Conservation (phyloP, 1,140 invertebrate species). For the Callitettix versicolor region DNA sequence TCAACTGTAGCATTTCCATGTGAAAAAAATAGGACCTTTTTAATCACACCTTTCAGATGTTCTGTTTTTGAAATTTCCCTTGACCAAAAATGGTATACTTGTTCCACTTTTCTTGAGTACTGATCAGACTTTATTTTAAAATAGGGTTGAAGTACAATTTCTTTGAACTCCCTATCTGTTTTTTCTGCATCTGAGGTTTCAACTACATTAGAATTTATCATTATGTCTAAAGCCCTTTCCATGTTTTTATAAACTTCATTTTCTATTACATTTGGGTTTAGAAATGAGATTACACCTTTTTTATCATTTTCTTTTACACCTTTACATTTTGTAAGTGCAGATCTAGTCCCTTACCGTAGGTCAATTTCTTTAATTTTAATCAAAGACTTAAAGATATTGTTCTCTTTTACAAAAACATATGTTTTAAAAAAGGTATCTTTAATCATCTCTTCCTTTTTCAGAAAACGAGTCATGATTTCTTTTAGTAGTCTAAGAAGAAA, state of each 20-base stretch:
- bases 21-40: slow-evolving; percentile 9
- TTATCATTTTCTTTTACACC: too few species aligned
- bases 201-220: too few species aligned
- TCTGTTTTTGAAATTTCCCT: background rate
- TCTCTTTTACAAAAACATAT: background rate
- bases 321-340: too few species aligned
- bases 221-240: too few species aligned
- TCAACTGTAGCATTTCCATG: slow-evolving; percentile 24
- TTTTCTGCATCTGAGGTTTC: too few species aligned
- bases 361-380: background rate
- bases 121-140: too few species aligned
- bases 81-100: background rate
- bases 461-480: background rate
- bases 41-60: slow-evolving; percentile 2
- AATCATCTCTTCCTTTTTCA: background rate
- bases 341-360: too few species aligned
- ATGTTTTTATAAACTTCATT: too few species aligned
- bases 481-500: background rate
- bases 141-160: too few species aligned
- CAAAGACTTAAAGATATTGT: background rate
- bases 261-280: too few species aligned
- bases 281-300: too few species aligned
- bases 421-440: background rate
- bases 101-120: background rate
- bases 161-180: too few species aligned